These are phyloP conservation scores for Leptonema lineaticorne DNA, from an alignment of 1,140 invertebrate genomes.

Conservation along the genomic window DNA sequence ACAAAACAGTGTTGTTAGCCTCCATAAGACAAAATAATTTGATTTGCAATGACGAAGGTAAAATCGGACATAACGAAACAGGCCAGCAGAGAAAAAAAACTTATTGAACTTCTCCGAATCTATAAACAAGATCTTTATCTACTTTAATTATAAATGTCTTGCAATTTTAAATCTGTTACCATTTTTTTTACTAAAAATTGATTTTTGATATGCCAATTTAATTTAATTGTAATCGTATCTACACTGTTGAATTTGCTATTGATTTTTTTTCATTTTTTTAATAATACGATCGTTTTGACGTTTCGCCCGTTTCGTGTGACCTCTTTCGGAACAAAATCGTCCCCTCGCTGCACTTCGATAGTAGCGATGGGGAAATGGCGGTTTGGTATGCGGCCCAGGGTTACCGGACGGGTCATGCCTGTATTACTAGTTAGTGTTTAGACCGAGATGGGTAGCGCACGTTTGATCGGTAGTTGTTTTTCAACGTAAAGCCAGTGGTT, in stretches of 20 bases:
- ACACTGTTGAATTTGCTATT: background rate
- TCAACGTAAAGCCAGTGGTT: conserved; percentile 6
- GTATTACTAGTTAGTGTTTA: background rate
- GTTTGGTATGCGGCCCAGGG: background rate
- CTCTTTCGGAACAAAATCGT: background rate
- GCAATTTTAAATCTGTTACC: background rate
- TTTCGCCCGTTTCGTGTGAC: background rate
- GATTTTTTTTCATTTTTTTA: background rate
- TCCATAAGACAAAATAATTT: too few relatives aligned
- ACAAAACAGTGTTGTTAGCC: too few relatives aligned
- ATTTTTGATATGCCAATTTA: too few relatives aligned
- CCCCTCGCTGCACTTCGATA: background rate
- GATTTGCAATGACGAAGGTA: background rate
- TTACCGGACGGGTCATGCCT: background rate
- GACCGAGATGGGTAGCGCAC: background rate
- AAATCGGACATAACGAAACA: background rate
- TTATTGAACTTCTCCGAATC: conserved; percentile 7
- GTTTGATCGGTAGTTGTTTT: conserved; percentile 1
- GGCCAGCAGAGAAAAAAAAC: background rate
- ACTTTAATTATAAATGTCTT: conserved; percentile 8
- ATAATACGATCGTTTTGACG: background rate
- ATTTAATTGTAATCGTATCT: background rate
- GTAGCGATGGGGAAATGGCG: background rate
- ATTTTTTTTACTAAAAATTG: too few relatives aligned
- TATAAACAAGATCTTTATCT: conserved; percentile 13